Percentiles rank a stretch among this genome's conserved stretches.
Evolutionary conservation across 2,888 invertebrate genomes (phyloP).

Genomic region (Syrista parreyssii): DNA sequence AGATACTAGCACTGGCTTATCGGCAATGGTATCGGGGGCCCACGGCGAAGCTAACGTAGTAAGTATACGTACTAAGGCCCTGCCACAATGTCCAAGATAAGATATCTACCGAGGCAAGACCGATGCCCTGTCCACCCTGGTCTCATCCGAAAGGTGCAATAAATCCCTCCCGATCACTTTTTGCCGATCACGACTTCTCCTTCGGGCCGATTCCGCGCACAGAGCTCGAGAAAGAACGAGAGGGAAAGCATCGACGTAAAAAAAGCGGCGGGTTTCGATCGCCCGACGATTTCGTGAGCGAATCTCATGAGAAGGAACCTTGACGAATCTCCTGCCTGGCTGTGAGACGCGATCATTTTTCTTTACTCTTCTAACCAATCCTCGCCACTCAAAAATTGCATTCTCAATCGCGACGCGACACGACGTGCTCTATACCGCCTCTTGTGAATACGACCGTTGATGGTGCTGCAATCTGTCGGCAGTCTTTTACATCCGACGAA

Average conservation of each 20-base stretch:
- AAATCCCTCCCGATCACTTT: conserved; percentile 63
- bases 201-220: conserved; percentile 10
- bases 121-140: conserved; percentile 58
- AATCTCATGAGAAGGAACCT: neutral
- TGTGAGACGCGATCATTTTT: neutral
- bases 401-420: neutral
- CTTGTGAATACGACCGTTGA: neutral
- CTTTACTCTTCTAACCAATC: neutral
- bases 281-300: neutral
- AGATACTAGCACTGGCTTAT: conserved; percentile 58
- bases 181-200: conserved; percentile 48
- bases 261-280: conserved; percentile 2
- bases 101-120: conserved; percentile 56
- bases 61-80: conserved; percentile 44
- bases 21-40: conserved; percentile 55
- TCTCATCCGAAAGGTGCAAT: conserved; percentile 56
- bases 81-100: conserved; percentile 58
- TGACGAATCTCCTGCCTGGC: neutral
- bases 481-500: neutral
- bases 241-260: conserved; percentile 25
- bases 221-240: neutral
- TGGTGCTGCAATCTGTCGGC: neutral
- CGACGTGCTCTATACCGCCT: neutral
- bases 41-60: conserved; percentile 42
- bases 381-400: neutral